These are phyloP conservation scores for Glossosoma conforme DNA, from an alignment of 1,140 invertebrate genomes.

Conservation along the genomic window DNA sequence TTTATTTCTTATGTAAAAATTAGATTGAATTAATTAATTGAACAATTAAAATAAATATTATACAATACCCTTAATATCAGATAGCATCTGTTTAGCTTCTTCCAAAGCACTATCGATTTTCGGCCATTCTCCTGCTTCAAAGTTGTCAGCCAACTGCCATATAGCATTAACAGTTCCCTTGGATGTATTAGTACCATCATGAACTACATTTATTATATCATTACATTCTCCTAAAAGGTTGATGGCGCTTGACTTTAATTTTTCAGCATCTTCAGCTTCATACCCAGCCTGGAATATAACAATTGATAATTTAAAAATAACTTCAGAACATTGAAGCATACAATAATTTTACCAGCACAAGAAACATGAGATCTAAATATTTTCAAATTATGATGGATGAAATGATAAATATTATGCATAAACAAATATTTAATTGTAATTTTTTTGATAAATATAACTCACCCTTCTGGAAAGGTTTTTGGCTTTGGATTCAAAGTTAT, in stretches of 20 bases:
- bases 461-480: slow-evolving; percentile 56
- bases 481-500: slow-evolving; percentile 52
- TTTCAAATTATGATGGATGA: background rate
- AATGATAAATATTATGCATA: slow-evolving; percentile 1
- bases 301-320: too few relatives aligned
- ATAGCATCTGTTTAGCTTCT: slow-evolving; percentile 66
- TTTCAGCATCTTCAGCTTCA: slow-evolving; percentile 49
- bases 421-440: slow-evolving; percentile 1
- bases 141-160: slow-evolving; percentile 57
- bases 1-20: too few relatives aligned
- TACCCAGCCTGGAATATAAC: slow-evolving; percentile 40
- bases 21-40: too few relatives aligned
- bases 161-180: slow-evolving; percentile 61
- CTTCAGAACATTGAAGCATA: too few relatives aligned
- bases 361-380: too few relatives aligned
- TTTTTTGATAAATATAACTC: slow-evolving; percentile 29
- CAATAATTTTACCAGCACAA: too few relatives aligned
- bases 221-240: slow-evolving; percentile 54
- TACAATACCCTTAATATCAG: slow-evolving; percentile 58
- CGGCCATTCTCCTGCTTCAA: slow-evolving; percentile 62
- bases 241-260: slow-evolving; percentile 50
- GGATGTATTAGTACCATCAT: slow-evolving; percentile 49
- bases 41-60: too few relatives aligned
- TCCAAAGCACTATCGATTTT: slow-evolving; percentile 72
- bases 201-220: slow-evolving; percentile 48